Evolutionary conservation across 2,888 invertebrate species (phyloP).

Genomic region (Eupelmus urozonus): DNA sequence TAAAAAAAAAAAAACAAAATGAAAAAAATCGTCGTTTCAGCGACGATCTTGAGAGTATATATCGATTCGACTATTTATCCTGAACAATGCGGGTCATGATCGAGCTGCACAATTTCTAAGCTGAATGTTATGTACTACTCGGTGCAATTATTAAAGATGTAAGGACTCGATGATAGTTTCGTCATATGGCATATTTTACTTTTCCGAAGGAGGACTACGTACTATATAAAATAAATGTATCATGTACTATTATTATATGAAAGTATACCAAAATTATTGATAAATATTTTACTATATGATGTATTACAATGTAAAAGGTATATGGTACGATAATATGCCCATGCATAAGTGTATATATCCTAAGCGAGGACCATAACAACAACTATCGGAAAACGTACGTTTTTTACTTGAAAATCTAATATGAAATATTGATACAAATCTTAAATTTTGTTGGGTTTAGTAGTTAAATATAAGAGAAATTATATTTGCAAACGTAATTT

Average conservation of each 20-base stretch:
- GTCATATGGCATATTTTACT: conserved; percentile 40
- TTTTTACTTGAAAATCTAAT: too few species aligned
- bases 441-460: too few species aligned
- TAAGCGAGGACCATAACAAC: conserved; percentile 53
- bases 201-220: conserved; percentile 38
- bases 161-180: conserved; percentile 47
- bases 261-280: conserved; percentile 62
- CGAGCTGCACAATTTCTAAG: conserved; percentile 58
- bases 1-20: conserved; percentile 7
- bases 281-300: conserved; percentile 64
- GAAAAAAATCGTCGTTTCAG: not conserved
- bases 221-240: conserved; percentile 60
- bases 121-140: conserved; percentile 59
- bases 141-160: conserved; percentile 58
- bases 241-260: conserved; percentile 62
- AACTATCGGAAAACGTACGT: conserved; percentile 6
- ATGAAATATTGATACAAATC: too few species aligned
- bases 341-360: conserved; percentile 60
- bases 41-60: not conserved
- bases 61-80: conserved; percentile 40
- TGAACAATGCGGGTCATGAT: conserved; percentile 33
- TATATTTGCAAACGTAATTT: too few species aligned
- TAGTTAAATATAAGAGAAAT: too few species aligned
- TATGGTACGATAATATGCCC: conserved; percentile 61
- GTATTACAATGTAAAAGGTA: conserved; percentile 61